Evolutionary conservation across 37 sponge, comb jelly and placozoan genomes (phyloP), one percentile per base, ranked within the genome.

Genomic region (Beroe forskalii): DNA sequence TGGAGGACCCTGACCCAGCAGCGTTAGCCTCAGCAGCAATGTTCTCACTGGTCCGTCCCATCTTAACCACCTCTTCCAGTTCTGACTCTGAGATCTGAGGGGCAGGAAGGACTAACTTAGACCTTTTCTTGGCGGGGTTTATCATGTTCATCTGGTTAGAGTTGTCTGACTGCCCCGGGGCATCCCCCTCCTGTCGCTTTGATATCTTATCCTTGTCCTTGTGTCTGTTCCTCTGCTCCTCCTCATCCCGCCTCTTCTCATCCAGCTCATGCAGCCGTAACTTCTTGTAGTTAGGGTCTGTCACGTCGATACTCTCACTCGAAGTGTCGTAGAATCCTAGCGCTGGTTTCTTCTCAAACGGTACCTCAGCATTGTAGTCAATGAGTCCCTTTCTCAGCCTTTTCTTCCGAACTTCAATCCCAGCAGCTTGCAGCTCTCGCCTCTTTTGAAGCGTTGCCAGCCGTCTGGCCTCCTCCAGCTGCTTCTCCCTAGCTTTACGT

Each of bases 391-490:
- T 67, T 25, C 20, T 80, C 55, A 80, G 30, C 40, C 86, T 40
- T 27, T 38, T 80, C 55, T 80, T 80, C 86, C 86, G n/a, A 23
- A 66, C 94, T 95, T 67, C 95, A 63, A 98, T 93, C 39, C 99
- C 96, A 67, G 99, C 99, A 62, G 96, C 99, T 62, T 95, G 91
- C 32, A 96, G 90, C 76, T 98, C 96, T 24, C 96, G 90, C 67
- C 95, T 92, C 92, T 98, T 98, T 91, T 96, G 96, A 63, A 98
- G 92, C 0, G 99, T 93, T 27, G 99, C 96, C 90, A 98, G 90
- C 31, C 99, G 83, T 83, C 99, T 92, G 0, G 99, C 99, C 67
- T 98, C 99, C 89, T 98, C 96, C 94, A 98, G 93, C 94, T 98
- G 99, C 91, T 96, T 98, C 93, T 98, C 99, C 31, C 99, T 76